Evolutionary conservation across 2,797 vertebrate genomes (phyloP).

Genomic region (Syndactyla subalaris): DNA sequence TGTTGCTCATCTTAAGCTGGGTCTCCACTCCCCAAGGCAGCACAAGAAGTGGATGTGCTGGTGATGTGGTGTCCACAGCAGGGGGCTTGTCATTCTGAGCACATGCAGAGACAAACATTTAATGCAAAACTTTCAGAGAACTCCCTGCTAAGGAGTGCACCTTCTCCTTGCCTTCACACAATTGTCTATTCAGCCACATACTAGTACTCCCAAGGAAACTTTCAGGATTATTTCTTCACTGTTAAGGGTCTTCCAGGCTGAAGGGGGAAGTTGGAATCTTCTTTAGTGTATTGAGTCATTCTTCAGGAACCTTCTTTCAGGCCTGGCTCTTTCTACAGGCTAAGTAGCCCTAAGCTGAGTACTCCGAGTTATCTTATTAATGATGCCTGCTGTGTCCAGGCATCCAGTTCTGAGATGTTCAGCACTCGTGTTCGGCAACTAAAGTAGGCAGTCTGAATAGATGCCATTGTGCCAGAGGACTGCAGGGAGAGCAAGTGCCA

Average conservation of each 20-base stretch:
- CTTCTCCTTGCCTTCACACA: background rate
- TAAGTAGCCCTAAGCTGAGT: background rate
- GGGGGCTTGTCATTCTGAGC: accelerated
- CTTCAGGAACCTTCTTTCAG: background rate
- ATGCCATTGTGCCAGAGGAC: slow-evolving; percentile 29
- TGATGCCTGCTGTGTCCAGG: slow-evolving; percentile 13
- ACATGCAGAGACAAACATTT: background rate
- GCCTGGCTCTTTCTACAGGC: background rate
- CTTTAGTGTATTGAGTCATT: background rate
- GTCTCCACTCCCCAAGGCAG: background rate
- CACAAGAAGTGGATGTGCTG: accelerated
- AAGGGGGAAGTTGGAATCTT: background rate
- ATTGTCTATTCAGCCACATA: background rate
- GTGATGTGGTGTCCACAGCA: background rate
- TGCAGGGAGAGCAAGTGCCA: slow-evolving; percentile 26
- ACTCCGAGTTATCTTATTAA: slow-evolving; percentile 4
- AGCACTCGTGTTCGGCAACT: background rate
- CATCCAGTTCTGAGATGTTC: slow-evolving; percentile 19
- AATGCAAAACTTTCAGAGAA: background rate
- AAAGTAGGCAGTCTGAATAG: background rate
- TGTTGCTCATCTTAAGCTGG: accelerated
- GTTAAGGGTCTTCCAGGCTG: background rate
- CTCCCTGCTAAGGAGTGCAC: background rate
- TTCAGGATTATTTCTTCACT: background rate
- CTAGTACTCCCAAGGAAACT: background rate